Base-by-base conservation (phyloP, 2,888 invertebrate species). In the Lacanobia wlatinum region DNA sequence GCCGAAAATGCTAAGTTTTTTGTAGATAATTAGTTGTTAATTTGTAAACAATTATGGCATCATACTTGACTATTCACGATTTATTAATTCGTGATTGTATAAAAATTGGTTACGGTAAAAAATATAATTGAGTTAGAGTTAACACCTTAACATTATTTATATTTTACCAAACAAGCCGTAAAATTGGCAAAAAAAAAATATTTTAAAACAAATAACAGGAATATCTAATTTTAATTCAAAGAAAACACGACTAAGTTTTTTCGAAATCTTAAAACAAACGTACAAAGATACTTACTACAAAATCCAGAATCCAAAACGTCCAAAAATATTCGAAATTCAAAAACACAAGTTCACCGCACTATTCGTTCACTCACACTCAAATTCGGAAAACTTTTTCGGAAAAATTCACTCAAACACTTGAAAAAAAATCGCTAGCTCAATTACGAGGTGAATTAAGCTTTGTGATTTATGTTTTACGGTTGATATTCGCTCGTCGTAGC, bases 261-360 rank as follows among this genome's bases (percentile, higher is more conserved):
- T 0, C 0, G 23, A 55, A 43, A 48, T 4, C 0, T 1, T 1
- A 0, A 43, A 9, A 16, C n/a, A n/a, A 34, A 34, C 6, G 34
- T 1, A 12, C 1, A 48, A 55, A 14, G 8, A 6, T 16, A 86
- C 85, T 84, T 70, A 85, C 86, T 55, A 46, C 5, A 70, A 86
- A 72, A 82, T 82, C 68, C 74, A 76, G 65, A 60, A 80, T 81
- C 70, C 81, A 59, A 70, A 71, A 63, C 55, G 76, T 80, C 80
- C 78, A 73, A 78, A 50, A 70, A 60, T 70, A 34, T 65, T 58
- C 50, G 53, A 68, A 58, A 59, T 56, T 59, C 56, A 62, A 61
- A 80, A 78, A 14, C 86, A 88, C 84, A 80, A 82, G 73, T 83
- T 80, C 84, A 87, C 88, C 67, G 59, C 87, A 87, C 86, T 86